A percentile compares a stretch with the other conserved stretches of the same genome.
Evolutionary conservation across 2,888 invertebrate species (phyloP).

Genomic region (Pseudococcus jackbeardsleyi): DNA sequence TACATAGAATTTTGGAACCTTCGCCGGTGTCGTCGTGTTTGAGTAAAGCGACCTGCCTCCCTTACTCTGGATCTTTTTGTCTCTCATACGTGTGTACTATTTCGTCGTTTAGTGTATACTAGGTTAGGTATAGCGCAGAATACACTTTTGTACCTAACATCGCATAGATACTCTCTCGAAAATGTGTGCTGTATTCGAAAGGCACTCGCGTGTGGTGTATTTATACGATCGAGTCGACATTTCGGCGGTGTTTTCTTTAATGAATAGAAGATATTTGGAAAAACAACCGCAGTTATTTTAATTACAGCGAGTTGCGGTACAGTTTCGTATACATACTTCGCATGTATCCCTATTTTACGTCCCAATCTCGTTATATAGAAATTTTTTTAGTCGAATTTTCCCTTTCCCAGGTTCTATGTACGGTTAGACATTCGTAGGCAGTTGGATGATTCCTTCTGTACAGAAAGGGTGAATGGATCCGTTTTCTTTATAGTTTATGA

Average conservation of each 20-base stretch:
- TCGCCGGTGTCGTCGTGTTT: not conserved
- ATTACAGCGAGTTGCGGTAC: constrained; percentile 18
- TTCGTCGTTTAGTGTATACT: not conserved
- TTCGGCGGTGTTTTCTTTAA: constrained; percentile 39
- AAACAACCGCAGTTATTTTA: constrained; percentile 45
- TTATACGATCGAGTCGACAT: constrained; percentile 41
- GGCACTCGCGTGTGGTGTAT: not conserved
- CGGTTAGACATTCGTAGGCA: not conserved
- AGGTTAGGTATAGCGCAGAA: not conserved
- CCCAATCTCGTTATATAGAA: not conserved
- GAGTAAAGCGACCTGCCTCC: not conserved
- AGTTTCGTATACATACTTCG: not conserved
- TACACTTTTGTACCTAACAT: not conserved
- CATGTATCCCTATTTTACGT: not conserved
- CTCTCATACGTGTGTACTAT: not conserved
- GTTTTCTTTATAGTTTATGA: no score
- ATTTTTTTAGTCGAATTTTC: constrained; percentile 1
- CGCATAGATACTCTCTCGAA: no score
- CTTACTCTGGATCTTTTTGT: not conserved
- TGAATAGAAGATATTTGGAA: constrained; percentile 28
- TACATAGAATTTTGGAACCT: constrained; percentile 33
- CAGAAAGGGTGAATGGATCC: no score
- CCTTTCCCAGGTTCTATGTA: not conserved
- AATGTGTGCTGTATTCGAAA: not conserved
- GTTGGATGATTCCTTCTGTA: not conserved